Evolutionary conservation across 1,140 invertebrate genomes (phyloP).

Genomic region (Potamilus streckersoni): DNA sequence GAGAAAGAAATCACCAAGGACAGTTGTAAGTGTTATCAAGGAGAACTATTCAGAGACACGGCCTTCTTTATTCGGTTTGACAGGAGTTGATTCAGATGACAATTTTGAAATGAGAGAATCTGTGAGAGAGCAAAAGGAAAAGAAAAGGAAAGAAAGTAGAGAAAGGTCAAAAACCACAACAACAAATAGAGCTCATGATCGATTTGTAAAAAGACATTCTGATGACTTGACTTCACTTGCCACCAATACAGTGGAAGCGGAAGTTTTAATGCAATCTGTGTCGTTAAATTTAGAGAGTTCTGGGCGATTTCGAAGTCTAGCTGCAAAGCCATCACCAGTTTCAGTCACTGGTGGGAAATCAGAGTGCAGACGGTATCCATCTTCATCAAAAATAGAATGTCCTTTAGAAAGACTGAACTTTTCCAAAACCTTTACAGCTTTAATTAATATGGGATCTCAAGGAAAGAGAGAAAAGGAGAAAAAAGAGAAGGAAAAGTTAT

Average conservation of each 20-base stretch:
- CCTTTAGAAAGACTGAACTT: conserved; percentile 73
- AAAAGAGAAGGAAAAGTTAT: conserved; percentile 67
- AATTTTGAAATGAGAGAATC: conserved; percentile 43
- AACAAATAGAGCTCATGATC: conserved; percentile 46
- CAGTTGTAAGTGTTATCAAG: conserved; percentile 47
- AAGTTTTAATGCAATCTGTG: conserved; percentile 35
- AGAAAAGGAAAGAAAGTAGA: conserved; percentile 35
- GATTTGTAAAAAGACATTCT: conserved; percentile 46
- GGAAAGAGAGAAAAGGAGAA: conserved; percentile 70
- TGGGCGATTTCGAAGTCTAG: conserved; percentile 34
- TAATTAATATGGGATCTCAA: conserved; percentile 79
- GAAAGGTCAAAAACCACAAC: conserved; percentile 48
- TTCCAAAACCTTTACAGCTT: conserved; percentile 77
- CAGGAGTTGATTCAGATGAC: conserved; percentile 54
- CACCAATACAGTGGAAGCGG: conserved; percentile 35
- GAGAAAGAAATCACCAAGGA: conserved; percentile 18
- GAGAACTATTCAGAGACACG: conserved; percentile 45
- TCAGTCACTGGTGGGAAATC: conserved; percentile 5
- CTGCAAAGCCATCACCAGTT: conserved; percentile 13
- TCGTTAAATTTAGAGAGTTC: conserved; percentile 35
- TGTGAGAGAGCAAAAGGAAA: conserved; percentile 43
- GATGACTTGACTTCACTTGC: conserved; percentile 44
- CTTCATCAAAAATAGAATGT: conserved; percentile 55
- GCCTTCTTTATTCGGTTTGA: conserved; percentile 46
- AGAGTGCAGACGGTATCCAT: conserved; percentile 24